Conservation (phyloP, 2,797 vertebrate species). For the Hipposideros larvatus region DNA sequence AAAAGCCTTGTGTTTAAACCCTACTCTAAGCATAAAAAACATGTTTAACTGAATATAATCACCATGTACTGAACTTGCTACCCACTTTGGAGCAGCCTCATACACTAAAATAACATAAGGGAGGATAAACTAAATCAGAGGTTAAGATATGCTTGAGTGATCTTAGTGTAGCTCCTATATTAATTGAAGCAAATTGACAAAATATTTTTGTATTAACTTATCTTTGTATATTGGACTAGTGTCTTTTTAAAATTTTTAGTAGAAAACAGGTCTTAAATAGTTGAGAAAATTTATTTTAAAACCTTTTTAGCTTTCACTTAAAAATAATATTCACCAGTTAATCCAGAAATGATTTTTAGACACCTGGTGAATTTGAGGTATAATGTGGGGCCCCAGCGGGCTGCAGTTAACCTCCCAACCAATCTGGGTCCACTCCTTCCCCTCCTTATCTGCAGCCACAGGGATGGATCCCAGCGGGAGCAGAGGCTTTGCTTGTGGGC, state of each 20-base stretch:
- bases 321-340: background rate
- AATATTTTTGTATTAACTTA: constrained; percentile 60
- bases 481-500: background rate
- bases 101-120: constrained; percentile 45
- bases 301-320: constrained; percentile 46
- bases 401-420: background rate
- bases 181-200: constrained; percentile 62
- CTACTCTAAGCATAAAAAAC: constrained; percentile 46
- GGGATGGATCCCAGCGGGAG: background rate
- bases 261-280: constrained; percentile 19
- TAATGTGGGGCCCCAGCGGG: background rate
- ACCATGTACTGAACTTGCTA: background rate
- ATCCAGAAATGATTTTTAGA: background rate
- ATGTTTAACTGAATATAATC: constrained; percentile 39
- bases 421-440: background rate
- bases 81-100: constrained; percentile 29
- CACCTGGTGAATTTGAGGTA: background rate
- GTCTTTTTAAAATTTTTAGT: constrained; percentile 33
- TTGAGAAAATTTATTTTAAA: constrained; percentile 50
- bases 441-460: background rate
- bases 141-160: constrained; percentile 29
- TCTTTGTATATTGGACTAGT: background rate
- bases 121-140: constrained; percentile 46
- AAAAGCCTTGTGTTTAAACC: constrained; percentile 65
- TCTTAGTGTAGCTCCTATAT: constrained; percentile 20